Conservation (phyloP, 2,797 vertebrate species). For the Leuciscus waleckii region DNA sequence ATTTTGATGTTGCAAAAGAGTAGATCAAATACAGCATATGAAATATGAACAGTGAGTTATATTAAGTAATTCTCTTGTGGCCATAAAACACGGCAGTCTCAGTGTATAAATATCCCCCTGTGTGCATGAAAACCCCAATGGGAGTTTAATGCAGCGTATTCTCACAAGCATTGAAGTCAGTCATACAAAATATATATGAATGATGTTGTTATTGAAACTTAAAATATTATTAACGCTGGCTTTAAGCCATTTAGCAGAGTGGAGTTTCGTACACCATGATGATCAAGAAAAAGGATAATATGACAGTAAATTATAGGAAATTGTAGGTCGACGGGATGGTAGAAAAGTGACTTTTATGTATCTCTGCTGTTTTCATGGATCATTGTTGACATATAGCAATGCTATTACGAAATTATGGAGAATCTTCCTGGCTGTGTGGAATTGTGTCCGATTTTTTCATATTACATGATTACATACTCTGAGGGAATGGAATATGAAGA, state of each 20-base stretch:
- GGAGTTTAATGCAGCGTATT: conserved; percentile 22
- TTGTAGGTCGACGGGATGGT: not conserved
- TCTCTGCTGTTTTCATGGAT: not conserved
- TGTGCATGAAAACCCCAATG: not conserved
- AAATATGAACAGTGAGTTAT: conserved; percentile 29
- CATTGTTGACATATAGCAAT: conserved; percentile 4
- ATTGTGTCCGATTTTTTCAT: not conserved
- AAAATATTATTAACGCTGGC: not conserved
- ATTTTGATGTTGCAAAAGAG: conserved; percentile 20
- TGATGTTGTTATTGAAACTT: conserved; percentile 7
- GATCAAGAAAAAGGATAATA: not conserved
- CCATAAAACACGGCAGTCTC: conserved; percentile 33
- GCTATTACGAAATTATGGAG: conserved; percentile 4
- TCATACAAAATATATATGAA: conserved; percentile 17
- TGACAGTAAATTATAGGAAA: conserved; percentile 3
- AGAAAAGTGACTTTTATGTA: not conserved
- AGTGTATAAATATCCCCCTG: conserved; percentile 17
- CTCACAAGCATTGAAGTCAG: conserved; percentile 15
- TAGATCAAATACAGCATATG: conserved; percentile 4
- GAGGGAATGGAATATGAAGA: conserved; percentile 28
- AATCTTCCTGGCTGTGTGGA: conserved; percentile 4
- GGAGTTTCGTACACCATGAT: not conserved
- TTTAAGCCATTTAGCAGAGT: not conserved
- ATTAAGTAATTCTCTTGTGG: conserved; percentile 24
- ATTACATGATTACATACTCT: conserved; percentile 18